A percentile compares a stretch with the other conserved stretches of the same genome.
phyloP scores from a whole-genome alignment of 2,888 invertebrate species.

The Mesorhabditis belari region DNA sequence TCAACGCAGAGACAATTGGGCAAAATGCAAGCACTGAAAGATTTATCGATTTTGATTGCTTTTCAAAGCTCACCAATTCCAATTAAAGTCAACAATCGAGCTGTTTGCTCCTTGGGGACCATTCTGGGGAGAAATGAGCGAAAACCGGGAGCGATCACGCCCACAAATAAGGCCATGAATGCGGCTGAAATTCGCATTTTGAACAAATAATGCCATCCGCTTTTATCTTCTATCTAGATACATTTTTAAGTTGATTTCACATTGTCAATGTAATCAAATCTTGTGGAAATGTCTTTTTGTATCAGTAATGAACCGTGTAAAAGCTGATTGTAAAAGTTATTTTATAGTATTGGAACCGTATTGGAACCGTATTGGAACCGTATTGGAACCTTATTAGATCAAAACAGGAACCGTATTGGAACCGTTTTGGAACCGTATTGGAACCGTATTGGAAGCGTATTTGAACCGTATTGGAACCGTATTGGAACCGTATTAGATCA shows the following conservation, averaged over 20 bases:
- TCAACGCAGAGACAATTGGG: conserved; percentile 36
- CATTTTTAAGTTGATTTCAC: not conserved
- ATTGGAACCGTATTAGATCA: too few species aligned
- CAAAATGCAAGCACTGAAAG: conserved; percentile 25
- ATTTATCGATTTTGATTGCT: not conserved
- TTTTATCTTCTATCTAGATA: not conserved
- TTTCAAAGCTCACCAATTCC: not conserved
- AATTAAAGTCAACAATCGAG: conserved; percentile 32
- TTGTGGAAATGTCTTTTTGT: too few species aligned
- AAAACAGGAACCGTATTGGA: too few species aligned
- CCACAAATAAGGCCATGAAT: conserved; percentile 25
- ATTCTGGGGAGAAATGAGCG: conserved; percentile 44
- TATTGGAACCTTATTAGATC: too few species aligned
- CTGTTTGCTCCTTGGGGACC: conserved; percentile 48
- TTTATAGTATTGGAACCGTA: too few species aligned
- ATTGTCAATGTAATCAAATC: not conserved
- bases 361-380: too few species aligned
- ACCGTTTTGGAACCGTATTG: too few species aligned
- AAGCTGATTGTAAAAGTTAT: too few species aligned
- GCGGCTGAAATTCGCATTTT: conserved; percentile 36
- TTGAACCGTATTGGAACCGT: too few species aligned
- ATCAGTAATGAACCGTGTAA: too few species aligned
- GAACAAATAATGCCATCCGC: not conserved
- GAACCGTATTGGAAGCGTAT: too few species aligned
- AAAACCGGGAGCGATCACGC: conserved; percentile 42